These are phyloP conservation scores for Malurus melanocephalus DNA, from an alignment of 2,113 vertebrate genomes.

Conservation along the genomic window DNA sequence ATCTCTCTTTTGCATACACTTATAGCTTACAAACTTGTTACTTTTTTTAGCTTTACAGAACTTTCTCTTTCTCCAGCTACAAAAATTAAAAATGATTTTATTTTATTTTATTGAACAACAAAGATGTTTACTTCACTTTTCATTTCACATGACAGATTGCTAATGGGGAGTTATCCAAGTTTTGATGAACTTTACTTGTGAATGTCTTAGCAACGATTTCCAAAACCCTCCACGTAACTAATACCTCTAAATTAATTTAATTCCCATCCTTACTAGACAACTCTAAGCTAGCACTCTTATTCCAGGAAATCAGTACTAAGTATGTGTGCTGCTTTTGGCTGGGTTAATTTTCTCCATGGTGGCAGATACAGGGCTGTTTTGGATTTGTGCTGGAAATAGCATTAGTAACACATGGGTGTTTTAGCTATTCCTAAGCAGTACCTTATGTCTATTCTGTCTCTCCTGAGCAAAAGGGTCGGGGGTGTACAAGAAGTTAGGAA, in stretches of 20 bases:
- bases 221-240: neutral
- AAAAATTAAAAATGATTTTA: neutral
- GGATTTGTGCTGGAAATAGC: neutral
- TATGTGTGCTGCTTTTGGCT: neutral
- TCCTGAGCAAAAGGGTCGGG: neutral
- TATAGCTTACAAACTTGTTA: neutral
- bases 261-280: neutral
- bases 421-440: neutral
- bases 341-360: neutral
- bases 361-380: neutral
- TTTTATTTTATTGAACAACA: neutral
- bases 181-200: neutral
- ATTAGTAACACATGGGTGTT: neutral
- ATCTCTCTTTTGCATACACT: neutral
- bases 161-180: neutral
- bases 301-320: neutral
- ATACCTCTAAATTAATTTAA: neutral
- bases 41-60: neutral
- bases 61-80: neutral
- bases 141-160: neutral
- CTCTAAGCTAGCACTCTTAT: neutral
- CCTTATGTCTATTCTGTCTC: neutral
- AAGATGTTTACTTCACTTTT: neutral
- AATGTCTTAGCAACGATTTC: neutral
- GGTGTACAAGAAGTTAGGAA: neutral